phyloP scores from a whole-genome alignment of 2,888 invertebrate species.

The Acrocyrtus sp. region DNA sequence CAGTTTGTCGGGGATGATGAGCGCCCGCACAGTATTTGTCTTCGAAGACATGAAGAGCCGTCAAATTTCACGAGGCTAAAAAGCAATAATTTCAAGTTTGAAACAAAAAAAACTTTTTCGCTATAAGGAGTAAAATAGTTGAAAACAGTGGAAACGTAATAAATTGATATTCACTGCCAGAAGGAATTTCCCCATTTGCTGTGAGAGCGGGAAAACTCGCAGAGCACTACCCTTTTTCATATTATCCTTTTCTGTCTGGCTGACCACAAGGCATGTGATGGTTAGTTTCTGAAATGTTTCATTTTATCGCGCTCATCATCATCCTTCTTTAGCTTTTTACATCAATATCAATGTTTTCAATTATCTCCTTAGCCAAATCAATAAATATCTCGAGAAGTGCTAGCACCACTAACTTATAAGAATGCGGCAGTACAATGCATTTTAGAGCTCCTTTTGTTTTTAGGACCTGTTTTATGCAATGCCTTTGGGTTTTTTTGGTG shows the following conservation, averaged over 20 bases:
- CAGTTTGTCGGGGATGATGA: too few relatives aligned
- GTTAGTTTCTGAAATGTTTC: constrained; percentile 10
- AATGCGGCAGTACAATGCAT: too few relatives aligned
- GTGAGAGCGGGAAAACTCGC: too few relatives aligned
- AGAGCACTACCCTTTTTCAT: neutral
- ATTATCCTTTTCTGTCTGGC: constrained; percentile 10
- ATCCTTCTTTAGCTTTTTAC: too few relatives aligned
- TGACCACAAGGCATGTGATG: too few relatives aligned
- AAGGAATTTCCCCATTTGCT: constrained; percentile 39
- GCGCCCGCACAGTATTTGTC: too few relatives aligned
- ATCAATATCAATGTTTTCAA: neutral
- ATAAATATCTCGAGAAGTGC: too few relatives aligned
- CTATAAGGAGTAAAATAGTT: constrained; percentile 4
- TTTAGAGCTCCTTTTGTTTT: neutral
- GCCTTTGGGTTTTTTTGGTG: neutral
- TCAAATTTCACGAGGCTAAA: neutral
- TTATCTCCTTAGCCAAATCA: too few relatives aligned
- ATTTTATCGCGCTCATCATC: constrained; percentile 17
- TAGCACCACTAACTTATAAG: too few relatives aligned
- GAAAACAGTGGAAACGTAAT: constrained; percentile 28
- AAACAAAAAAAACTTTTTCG: neutral
- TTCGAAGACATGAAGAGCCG: neutral
- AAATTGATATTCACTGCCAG: constrained; percentile 34
- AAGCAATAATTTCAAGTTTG: neutral
- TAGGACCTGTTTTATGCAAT: constrained; percentile 6